Evolutionary conservation across 2,888 invertebrate species (phyloP).

Genomic region (Cephalotes varians): DNA sequence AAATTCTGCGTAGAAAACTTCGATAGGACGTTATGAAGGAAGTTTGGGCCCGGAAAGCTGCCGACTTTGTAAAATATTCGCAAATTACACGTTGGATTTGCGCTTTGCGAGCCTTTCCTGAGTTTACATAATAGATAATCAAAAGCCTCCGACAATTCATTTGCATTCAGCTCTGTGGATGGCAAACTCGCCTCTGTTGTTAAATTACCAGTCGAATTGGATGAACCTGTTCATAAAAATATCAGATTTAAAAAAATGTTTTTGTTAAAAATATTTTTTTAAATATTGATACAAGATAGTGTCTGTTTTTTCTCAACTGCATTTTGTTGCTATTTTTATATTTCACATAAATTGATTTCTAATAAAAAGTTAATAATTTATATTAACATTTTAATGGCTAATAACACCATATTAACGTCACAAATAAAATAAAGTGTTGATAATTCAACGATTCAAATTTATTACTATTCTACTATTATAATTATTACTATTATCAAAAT

Average conservation of each 20-base stretch:
- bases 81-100: constrained; percentile 89
- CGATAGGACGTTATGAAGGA: constrained; percentile 83
- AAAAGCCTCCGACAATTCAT: constrained; percentile 87
- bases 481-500: not conserved
- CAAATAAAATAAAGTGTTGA: too few species aligned
- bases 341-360: constrained; percentile 11
- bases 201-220: constrained; percentile 84
- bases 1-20: constrained; percentile 85
- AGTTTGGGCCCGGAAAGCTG: constrained; percentile 86
- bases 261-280: constrained; percentile 22
- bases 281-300: constrained; percentile 43
- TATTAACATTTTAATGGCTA: not conserved
- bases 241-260: constrained; percentile 19
- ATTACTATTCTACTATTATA: not conserved
- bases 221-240: constrained; percentile 79
- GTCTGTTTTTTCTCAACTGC: constrained; percentile 32
- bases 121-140: constrained; percentile 88
- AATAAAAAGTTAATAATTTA: not conserved
- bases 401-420: too few species aligned
- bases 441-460: constrained; percentile 1
- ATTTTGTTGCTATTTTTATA: not conserved
- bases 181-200: constrained; percentile 81
- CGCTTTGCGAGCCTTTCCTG: constrained; percentile 86
- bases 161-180: constrained; percentile 85
- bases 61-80: constrained; percentile 92